phyloP scores from a whole-genome alignment of 2,113 vertebrate species.

The Rhagologus leucostigma region DNA sequence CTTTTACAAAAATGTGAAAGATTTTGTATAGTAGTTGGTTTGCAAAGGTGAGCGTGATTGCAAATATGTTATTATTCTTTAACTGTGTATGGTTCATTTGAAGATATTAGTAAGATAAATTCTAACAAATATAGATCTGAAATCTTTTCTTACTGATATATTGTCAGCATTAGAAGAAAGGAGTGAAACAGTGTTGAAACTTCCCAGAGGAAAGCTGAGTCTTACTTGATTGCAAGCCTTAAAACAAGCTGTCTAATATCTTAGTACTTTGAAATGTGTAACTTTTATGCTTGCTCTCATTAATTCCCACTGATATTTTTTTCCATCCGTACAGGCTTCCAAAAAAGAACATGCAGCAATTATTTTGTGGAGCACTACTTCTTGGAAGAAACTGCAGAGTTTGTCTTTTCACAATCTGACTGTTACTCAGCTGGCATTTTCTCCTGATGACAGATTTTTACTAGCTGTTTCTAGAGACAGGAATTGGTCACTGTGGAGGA shows the following conservation, averaged over 20 bases:
- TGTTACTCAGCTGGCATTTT: constrained; percentile 95
- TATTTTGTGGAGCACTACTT: constrained; percentile 87
- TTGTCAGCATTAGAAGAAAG: neutral
- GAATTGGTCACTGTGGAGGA: constrained; percentile 94
- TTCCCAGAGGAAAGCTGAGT: neutral
- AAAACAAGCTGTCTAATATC: neutral
- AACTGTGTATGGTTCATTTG: neutral
- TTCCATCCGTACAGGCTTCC: constrained; percentile 77
- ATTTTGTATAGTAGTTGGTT: neutral
- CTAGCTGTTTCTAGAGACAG: constrained; percentile 94
- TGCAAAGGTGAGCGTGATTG: neutral
- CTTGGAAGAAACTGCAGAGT: constrained; percentile 89
- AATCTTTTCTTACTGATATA: neutral
- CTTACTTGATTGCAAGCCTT: neutral
- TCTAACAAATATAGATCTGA: neutral
- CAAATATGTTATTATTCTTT: neutral
- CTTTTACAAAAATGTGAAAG: neutral
- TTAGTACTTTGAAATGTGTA: neutral
- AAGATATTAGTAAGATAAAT: neutral
- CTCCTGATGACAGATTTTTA: constrained; percentile 83
- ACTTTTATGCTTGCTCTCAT: neutral
- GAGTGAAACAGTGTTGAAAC: neutral
- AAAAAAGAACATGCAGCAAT: constrained; percentile 91
- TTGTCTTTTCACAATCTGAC: constrained; percentile 91
- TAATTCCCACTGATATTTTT: neutral